These are phyloP conservation scores for Lasiurus borealis DNA, from an alignment of 2,113 vertebrate genomes.

Conservation along the genomic window DNA sequence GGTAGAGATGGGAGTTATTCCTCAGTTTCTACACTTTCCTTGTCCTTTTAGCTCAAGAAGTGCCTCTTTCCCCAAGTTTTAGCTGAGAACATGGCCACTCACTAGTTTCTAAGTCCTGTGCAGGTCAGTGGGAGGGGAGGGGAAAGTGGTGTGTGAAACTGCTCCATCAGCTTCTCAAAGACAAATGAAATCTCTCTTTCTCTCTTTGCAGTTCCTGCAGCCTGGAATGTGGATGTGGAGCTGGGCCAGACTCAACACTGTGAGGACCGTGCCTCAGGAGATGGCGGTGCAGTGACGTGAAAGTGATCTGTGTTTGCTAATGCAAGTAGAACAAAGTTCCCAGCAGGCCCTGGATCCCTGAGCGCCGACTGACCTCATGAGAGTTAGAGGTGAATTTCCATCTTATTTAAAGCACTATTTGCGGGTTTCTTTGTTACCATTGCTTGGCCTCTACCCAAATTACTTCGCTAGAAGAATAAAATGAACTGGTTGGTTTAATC, in stretches of 20 bases:
- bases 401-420: not conserved
- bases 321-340: not conserved
- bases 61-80: not conserved
- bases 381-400: not conserved
- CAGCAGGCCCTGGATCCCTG: not conserved
- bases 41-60: not conserved
- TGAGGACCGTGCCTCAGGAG: not conserved
- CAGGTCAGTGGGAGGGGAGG: not conserved
- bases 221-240: not conserved
- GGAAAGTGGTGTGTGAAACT: not conserved
- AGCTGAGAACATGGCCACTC: not conserved
- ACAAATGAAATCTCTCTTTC: not conserved
- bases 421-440: not conserved
- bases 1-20: not conserved
- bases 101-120: not conserved
- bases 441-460: not conserved
- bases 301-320: not conserved
- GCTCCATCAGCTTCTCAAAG: not conserved
- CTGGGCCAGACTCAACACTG: not conserved
- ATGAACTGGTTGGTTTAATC: not conserved
- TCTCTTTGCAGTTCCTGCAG: not conserved
- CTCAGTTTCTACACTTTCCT: not conserved
- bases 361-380: not conserved
- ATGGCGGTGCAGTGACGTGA: accelerated
- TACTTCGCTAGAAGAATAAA: not conserved